phyloP scores from a whole-genome alignment of 2,888 invertebrate species.

The Imbricaverruca yamaguchii region DNA sequence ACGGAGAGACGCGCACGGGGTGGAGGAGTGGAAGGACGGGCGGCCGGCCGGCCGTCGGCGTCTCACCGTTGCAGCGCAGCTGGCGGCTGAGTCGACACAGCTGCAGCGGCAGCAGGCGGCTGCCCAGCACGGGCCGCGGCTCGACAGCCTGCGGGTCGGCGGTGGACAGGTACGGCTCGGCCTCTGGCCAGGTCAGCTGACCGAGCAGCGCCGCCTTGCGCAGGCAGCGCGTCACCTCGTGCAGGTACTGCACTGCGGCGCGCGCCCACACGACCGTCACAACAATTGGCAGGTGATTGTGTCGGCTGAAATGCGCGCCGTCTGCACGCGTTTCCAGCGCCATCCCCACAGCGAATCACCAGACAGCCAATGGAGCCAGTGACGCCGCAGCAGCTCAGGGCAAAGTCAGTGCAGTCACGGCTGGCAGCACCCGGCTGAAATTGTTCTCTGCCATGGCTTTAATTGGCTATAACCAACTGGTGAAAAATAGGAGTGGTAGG shows the following conservation, averaged over 20 bases:
- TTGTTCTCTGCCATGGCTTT: neutral
- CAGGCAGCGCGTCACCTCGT: slow-evolving; percentile 57
- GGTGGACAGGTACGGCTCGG: slow-evolving; percentile 35
- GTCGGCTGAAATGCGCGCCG: neutral
- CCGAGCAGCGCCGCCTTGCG: slow-evolving; percentile 80
- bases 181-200: slow-evolving; percentile 59
- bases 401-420: no score
- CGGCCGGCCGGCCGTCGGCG: no score
- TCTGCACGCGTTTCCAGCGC: neutral
- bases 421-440: neutral
- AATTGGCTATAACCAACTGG: neutral
- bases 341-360: no score
- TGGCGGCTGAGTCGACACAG: neutral
- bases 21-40: no score
- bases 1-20: neutral
- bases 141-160: neutral
- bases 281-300: neutral
- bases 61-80: no score
- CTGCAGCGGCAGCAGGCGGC: slow-evolving; percentile 7
- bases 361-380: no score
- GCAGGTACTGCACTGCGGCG: slow-evolving; percentile 49
- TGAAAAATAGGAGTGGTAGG: neutral
- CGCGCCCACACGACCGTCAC: neutral
- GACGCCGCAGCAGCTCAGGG: no score
- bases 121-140: neutral